Percentiles rank a stretch among this genome's conserved stretches.
These are phyloP conservation scores for Urechis unicinctus DNA, from an alignment of 2,888 invertebrate genomes.

Conservation along the genomic window DNA sequence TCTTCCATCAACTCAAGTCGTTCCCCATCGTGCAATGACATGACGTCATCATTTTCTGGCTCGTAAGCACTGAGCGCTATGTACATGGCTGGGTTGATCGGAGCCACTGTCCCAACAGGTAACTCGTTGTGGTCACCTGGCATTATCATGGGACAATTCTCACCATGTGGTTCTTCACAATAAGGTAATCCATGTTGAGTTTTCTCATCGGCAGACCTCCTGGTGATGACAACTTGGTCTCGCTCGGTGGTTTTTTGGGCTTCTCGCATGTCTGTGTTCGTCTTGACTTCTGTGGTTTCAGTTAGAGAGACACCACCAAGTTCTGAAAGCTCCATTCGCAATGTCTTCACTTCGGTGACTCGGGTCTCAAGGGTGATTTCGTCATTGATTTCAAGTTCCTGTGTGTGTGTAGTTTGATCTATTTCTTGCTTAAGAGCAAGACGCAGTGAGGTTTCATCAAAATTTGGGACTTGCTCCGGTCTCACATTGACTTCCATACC, in stretches of 20 bases:
- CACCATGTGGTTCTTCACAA: neutral
- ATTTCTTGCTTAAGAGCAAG: neutral
- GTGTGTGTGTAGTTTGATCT: conserved; percentile 7
- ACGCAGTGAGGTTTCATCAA: neutral
- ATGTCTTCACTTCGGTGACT: conserved; percentile 19
- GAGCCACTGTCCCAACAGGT: neutral
- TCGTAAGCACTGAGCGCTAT: conserved; percentile 20
- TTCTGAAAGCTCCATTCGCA: conserved; percentile 18
- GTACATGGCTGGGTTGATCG: neutral
- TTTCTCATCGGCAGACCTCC: neutral
- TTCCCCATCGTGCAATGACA: conserved; percentile 26
- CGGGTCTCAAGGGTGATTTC: conserved; percentile 20
- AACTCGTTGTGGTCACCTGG: neutral
- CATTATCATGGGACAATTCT: neutral
- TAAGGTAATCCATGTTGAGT: neutral
- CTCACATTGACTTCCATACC: neutral
- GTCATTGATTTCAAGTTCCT: conserved; percentile 17
- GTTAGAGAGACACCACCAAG: conserved; percentile 18
- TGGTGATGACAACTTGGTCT: conserved; percentile 15
- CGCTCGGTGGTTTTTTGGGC: conserved; percentile 18
- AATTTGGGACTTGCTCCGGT: neutral
- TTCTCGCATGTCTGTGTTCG: conserved; percentile 21
- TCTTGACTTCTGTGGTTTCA: conserved; percentile 21
- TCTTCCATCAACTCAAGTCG: conserved; percentile 23
- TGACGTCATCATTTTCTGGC: conserved; percentile 24